These are phyloP conservation scores for Leucoma salicis DNA, from an alignment of 2,888 invertebrate genomes.

Conservation along the genomic window DNA sequence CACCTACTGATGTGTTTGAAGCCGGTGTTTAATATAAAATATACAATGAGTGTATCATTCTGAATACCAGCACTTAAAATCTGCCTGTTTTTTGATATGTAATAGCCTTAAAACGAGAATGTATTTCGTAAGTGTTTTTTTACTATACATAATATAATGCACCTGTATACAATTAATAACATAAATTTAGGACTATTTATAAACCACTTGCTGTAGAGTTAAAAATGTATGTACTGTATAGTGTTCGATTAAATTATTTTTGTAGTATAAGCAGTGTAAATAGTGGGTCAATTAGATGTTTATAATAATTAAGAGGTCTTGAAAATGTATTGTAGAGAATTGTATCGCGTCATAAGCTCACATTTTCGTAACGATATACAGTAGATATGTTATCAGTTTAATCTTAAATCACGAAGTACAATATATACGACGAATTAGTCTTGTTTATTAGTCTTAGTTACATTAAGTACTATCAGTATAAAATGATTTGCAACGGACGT, in stretches of 20 bases:
- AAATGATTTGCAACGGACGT: no score
- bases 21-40: no score
- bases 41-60: no score
- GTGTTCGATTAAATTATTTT: slow-evolving; percentile 79
- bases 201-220: slow-evolving; percentile 48
- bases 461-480: no score
- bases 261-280: slow-evolving; percentile 79
- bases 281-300: slow-evolving; percentile 70
- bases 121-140: background rate
- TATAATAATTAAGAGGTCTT: slow-evolving; percentile 60
- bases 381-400: no score
- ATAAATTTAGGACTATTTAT: slow-evolving; percentile 58
- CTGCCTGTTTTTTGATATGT: no score
- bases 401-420: no score
- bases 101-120: no score
- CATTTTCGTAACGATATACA: slow-evolving; percentile 32
- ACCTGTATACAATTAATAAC: slow-evolving; percentile 52
- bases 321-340: slow-evolving; percentile 53
- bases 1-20: no score
- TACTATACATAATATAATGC: slow-evolving; percentile 18
- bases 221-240: slow-evolving; percentile 73
- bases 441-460: no score
- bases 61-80: no score
- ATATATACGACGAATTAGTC: no score
- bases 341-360: slow-evolving; percentile 47